phyloP scores from a whole-genome alignment of 2,797 vertebrate genomes.

The Sternarchorhynchus goeldii region DNA sequence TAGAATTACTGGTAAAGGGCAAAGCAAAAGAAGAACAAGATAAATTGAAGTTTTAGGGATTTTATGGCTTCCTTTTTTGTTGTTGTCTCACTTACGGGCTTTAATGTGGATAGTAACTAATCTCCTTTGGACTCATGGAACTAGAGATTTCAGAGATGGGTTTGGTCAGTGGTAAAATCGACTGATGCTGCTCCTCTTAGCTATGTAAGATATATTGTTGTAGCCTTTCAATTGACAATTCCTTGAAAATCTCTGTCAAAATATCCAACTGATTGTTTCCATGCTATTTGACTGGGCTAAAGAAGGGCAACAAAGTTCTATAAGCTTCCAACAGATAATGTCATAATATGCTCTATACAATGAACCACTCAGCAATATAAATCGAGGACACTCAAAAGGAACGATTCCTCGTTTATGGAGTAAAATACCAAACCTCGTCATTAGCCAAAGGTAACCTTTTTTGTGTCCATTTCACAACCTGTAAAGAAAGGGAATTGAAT shows the following conservation, averaged over 20 bases:
- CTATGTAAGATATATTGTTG: constrained; percentile 16
- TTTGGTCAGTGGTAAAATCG: constrained; percentile 4
- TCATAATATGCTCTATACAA: constrained; percentile 37
- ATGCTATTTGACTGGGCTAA: constrained; percentile 43
- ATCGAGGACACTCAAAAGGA: constrained; percentile 37
- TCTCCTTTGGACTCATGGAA: constrained; percentile 12
- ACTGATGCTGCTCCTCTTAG: constrained; percentile 44
- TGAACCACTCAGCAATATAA: constrained; percentile 27
- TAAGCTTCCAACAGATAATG: constrained; percentile 49
- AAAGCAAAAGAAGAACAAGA: background rate
- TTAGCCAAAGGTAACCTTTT: constrained; percentile 58
- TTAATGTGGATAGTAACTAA: constrained; percentile 7
- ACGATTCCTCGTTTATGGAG: constrained; percentile 39
- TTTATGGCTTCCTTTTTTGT: background rate
- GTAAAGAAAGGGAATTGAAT: constrained; percentile 32
- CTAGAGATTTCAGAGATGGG: constrained; percentile 19
- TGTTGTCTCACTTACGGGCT: background rate
- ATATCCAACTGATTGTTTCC: constrained; percentile 26
- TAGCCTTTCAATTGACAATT: constrained; percentile 29
- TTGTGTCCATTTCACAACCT: constrained; percentile 21
- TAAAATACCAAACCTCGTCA: constrained; percentile 59
- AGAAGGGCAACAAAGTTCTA: constrained; percentile 36
- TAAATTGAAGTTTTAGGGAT: background rate
- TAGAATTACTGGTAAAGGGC: background rate
- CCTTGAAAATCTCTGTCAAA: constrained; percentile 40